Conservation (phyloP, 2,888 invertebrate species). For the Mesorhabditis sp. region DNA sequence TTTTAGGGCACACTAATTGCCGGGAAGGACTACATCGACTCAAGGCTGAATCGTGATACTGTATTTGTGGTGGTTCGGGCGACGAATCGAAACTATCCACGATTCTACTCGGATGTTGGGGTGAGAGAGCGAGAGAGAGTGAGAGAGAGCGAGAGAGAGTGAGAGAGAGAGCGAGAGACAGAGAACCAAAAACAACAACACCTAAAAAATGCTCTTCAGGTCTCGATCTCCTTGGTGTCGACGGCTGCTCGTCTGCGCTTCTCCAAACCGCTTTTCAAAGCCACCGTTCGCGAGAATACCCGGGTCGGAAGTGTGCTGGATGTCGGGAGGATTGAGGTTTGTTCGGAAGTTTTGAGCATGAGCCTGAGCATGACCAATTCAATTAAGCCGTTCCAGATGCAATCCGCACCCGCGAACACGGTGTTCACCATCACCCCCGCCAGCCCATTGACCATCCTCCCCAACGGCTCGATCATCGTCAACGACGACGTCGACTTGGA, state of each 20-base stretch:
- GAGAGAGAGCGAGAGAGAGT: neutral
- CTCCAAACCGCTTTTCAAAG: slow-evolving; percentile 42
- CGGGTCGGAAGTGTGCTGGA: slow-evolving; percentile 32
- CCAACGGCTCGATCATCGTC: slow-evolving; percentile 41
- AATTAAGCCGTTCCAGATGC: slow-evolving; percentile 12
- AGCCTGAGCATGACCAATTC: neutral
- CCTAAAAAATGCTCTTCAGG: slow-evolving; percentile 15
- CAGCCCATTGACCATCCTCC: slow-evolving; percentile 28
- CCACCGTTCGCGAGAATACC: slow-evolving; percentile 44
- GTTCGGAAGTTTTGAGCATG: neutral
- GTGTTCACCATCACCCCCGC: slow-evolving; percentile 19
- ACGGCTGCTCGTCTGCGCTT: slow-evolving; percentile 28
- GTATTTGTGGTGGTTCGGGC: slow-evolving; percentile 53
- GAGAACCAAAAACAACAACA: no score
- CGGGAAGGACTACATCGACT: slow-evolving; percentile 21
- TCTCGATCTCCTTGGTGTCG: slow-evolving; percentile 25
- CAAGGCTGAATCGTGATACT: slow-evolving; percentile 15
- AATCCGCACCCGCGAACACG: neutral
- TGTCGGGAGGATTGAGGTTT: neutral
- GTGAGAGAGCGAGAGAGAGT: slow-evolving; percentile 19
- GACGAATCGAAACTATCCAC: slow-evolving; percentile 31
- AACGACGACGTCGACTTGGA: slow-evolving; percentile 29
- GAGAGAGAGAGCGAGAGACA: neutral
- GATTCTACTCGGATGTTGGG: slow-evolving; percentile 52
- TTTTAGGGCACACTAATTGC: slow-evolving; percentile 31